A percentile compares a stretch with the other conserved stretches of the same genome.
Evolutionary conservation across 2,113 vertebrate species (phyloP).

Genomic region (Bombycilla garrulus): DNA sequence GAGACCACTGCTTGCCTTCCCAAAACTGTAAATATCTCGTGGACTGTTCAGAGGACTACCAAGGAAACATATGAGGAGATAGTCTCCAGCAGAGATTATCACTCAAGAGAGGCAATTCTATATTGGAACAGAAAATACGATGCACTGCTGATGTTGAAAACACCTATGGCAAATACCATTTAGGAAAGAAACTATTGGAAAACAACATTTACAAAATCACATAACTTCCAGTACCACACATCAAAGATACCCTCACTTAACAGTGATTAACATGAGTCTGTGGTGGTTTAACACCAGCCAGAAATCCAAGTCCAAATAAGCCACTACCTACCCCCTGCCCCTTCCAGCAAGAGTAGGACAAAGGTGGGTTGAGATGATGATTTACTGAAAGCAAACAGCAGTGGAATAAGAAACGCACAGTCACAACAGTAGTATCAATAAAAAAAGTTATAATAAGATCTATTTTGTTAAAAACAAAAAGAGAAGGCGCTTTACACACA

Average conservation of each 20-base stretch:
- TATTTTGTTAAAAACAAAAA: no score
- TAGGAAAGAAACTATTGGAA: background rate
- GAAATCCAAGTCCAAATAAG: background rate
- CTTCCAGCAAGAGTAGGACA: background rate
- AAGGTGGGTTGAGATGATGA: fast-evolving
- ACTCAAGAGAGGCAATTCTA: background rate
- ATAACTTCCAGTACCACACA: background rate
- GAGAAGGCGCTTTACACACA: background rate
- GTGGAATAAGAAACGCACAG: background rate
- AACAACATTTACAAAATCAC: background rate
- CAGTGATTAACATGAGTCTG: background rate
- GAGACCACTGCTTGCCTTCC: background rate
- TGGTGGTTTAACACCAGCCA: background rate
- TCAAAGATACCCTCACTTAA: background rate
- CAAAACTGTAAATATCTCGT: background rate
- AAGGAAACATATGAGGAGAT: background rate
- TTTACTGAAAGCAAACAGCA: background rate
- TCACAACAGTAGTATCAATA: background rate
- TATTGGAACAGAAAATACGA: background rate
- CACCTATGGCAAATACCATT: background rate
- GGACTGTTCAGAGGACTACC: background rate
- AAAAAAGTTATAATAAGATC: no score
- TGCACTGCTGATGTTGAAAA: background rate
- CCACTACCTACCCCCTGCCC: background rate
- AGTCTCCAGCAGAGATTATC: background rate